These are phyloP conservation scores for Deroplatys truncata DNA, from an alignment of 2,888 invertebrate genomes.

Conservation along the genomic window DNA sequence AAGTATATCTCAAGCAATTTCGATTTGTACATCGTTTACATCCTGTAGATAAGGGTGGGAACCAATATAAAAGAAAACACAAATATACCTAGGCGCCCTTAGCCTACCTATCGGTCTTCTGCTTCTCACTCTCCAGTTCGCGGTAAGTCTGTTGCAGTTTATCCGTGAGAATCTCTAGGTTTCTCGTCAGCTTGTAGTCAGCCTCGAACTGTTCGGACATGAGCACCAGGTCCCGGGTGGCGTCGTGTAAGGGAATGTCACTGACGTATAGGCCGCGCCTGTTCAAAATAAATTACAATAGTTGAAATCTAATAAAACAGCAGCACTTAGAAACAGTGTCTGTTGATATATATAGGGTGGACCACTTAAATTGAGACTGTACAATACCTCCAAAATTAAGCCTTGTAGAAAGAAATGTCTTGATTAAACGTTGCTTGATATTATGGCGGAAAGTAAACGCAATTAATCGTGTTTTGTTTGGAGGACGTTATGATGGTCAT, in stretches of 20 bases:
- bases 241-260: constrained; percentile 93
- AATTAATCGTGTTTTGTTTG: too few species aligned
- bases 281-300: constrained; percentile 33
- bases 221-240: constrained; percentile 89
- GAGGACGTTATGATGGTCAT: too few species aligned
- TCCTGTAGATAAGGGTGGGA: too few species aligned
- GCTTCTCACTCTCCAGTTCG: constrained; percentile 89
- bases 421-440: too few species aligned
- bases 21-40: too few species aligned
- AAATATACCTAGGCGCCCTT: background rate
- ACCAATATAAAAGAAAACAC: too few species aligned
- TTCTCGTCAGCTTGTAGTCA: constrained; percentile 91
- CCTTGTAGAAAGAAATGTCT: too few species aligned
- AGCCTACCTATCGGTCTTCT: constrained; percentile 88
- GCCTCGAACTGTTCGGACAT: constrained; percentile 97
- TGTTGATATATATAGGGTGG: too few species aligned
- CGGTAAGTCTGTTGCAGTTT: constrained; percentile 92
- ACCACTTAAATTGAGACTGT: too few species aligned
- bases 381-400: too few species aligned
- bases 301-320: background rate
- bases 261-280: constrained; percentile 89
- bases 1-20: too few species aligned
- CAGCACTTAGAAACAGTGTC: background rate
- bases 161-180: constrained; percentile 89
- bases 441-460: too few species aligned